These are phyloP conservation scores for Azemiops feae DNA, from an alignment of 2,113 vertebrate species.

Conservation along the genomic window DNA sequence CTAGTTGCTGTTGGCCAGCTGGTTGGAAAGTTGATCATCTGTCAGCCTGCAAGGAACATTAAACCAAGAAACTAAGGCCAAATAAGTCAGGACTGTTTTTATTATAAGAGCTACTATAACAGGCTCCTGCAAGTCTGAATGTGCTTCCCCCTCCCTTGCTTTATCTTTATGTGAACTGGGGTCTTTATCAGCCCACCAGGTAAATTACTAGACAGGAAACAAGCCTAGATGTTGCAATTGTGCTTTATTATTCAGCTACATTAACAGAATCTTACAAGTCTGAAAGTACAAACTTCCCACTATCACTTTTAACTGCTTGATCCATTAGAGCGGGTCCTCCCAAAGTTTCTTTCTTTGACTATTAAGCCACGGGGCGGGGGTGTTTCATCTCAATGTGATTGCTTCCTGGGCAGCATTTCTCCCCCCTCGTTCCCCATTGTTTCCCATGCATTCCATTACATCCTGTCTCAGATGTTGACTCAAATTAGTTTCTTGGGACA, in stretches of 20 bases:
- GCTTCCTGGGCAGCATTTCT: neutral
- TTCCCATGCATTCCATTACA: neutral
- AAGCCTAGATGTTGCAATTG: neutral
- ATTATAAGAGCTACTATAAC: neutral
- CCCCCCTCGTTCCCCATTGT: neutral
- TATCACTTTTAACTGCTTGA: neutral
- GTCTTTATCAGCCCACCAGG: neutral
- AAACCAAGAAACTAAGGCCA: neutral
- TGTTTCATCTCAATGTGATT: neutral
- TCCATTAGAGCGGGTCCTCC: neutral
- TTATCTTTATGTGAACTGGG: neutral
- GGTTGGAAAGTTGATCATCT: neutral
- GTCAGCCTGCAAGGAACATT: neutral
- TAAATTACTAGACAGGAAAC: neutral
- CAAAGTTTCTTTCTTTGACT: neutral
- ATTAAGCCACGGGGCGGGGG: neutral
- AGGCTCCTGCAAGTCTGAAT: neutral
- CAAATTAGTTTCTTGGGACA: neutral
- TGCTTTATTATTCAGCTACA: neutral
- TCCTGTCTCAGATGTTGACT: neutral
- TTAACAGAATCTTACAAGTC: neutral
- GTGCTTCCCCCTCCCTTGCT: neutral
- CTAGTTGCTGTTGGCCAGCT: neutral
- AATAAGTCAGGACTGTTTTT: neutral
- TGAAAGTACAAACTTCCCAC: neutral